A percentile compares a stretch with the other conserved stretches of the same genome.
phyloP scores from a whole-genome alignment of 2,113 vertebrate genomes.

The Barnardius zonarius region DNA sequence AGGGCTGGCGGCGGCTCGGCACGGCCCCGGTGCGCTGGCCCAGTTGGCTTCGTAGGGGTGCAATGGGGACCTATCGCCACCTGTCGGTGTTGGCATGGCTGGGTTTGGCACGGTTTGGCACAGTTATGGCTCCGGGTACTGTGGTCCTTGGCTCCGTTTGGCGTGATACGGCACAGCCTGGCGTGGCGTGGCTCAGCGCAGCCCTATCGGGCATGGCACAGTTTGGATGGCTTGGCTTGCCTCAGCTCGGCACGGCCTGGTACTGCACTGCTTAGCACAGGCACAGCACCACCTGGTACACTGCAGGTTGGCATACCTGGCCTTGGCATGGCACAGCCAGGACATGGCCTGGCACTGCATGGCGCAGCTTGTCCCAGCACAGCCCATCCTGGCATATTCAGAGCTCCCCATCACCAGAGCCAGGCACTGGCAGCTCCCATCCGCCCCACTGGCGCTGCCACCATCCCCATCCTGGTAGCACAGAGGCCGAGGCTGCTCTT shows the following conservation, averaged over 20 bases:
- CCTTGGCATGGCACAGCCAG: neutral
- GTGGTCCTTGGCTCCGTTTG: neutral
- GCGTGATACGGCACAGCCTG: accelerated
- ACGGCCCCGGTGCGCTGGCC: neutral
- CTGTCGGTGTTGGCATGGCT: constrained; percentile 6
- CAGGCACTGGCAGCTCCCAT: accelerated
- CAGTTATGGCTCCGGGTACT: neutral
- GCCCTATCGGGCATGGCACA: neutral
- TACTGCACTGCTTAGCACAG: neutral
- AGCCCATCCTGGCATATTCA: accelerated
- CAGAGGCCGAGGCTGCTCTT: neutral
- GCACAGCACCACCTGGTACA: neutral
- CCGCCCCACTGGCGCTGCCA: accelerated
- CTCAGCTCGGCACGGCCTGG: neutral
- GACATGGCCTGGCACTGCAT: neutral
- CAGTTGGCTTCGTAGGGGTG: neutral
- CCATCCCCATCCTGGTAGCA: neutral
- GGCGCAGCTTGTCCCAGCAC: neutral
- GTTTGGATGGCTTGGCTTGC: neutral
- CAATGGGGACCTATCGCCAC: neutral
- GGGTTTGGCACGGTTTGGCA: neutral
- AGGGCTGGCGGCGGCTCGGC: neutral
- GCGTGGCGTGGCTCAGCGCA: neutral
- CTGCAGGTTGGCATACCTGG: neutral
- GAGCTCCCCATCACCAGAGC: neutral